A percentile compares a stretch with the other conserved stretches of the same genome.
These are phyloP conservation scores for Tetanocera ferruginea DNA, from an alignment of 2,888 invertebrate species.

Conservation along the genomic window DNA sequence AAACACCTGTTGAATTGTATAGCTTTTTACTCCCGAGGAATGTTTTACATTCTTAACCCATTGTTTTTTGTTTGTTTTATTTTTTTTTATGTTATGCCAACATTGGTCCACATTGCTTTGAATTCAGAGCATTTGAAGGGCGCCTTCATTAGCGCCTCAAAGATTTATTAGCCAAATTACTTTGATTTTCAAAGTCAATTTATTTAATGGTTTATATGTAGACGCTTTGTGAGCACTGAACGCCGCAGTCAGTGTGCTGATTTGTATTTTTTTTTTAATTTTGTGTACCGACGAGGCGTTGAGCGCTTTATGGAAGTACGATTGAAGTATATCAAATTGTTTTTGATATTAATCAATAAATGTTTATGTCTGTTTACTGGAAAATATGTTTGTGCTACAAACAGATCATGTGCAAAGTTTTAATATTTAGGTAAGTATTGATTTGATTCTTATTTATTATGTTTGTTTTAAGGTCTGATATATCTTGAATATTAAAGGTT, in stretches of 20 bases:
- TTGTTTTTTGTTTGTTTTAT: background rate
- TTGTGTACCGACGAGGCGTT: slow-evolving; percentile 39
- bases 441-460: too few relatives aligned
- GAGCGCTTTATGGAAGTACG: slow-evolving; percentile 34
- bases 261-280: slow-evolving; percentile 5
- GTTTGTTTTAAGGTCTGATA: too few relatives aligned
- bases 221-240: slow-evolving; percentile 8
- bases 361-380: background rate
- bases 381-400: background rate
- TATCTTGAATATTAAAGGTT: too few relatives aligned
- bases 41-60: background rate
- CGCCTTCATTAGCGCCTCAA: slow-evolving; percentile 36
- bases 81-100: too few relatives aligned
- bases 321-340: slow-evolving; percentile 11
- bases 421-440: too few relatives aligned
- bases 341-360: background rate
- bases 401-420: too few relatives aligned
- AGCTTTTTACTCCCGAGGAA: background rate
- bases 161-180: slow-evolving; percentile 41
- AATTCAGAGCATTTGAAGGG: slow-evolving; percentile 28
- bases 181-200: slow-evolving; percentile 28
- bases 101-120: too few relatives aligned
- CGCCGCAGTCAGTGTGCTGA: background rate
- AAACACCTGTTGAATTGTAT: slow-evolving; percentile 35
- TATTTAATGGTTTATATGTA: background rate